Base-by-base conservation (phyloP, 1,140 invertebrate genomes). In the fruit fly (Drosophila melanogaster) region DNA sequence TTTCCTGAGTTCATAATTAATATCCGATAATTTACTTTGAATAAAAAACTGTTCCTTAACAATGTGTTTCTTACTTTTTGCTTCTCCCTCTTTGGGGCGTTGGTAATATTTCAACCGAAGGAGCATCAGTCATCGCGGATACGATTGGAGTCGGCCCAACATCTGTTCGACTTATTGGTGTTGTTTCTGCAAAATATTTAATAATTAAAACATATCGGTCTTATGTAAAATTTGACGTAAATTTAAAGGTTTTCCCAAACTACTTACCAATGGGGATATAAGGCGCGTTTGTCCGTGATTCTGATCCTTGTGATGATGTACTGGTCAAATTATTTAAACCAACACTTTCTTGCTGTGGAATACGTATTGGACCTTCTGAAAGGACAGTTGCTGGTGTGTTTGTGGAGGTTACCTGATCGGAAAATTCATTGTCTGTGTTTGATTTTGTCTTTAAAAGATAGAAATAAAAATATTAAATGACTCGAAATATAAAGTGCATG, bases 51-150 rank as follows among this genome's bases (percentile, higher is more conserved):
- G 8, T 1, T 8, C 30, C 30, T 30, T 8, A 30, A 10, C 30
- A 30, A 30, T 8, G 8, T 10, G 37, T 56, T 19, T 51, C 79
- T 54, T 86, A 92, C 90, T 91, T 92, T 84, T 92, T 92, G 50
- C 62, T 84, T 60, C 70, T 83, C 14, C 40, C 26, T 65, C 91
- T 90, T 50, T 80, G 90, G 24, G 84, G 67, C 35, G 73, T 83
- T 24, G 90, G 77, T 46, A 83, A 76, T 61, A 92, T 92, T 87
- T 92, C 90, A 17, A 92, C 90, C 8, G 90, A 92, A 49, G 90
- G 90, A 5, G 89, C 90, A 73, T 92, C 90, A 22, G 90, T 77
- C 76, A 83, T 92, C 6, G 90, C 90, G 8, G 90, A 92, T 37
- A 92, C 90, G 4, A 92, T 69, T 40, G 90, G 90, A 1, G 90